phyloP scores from a whole-genome alignment of 2,888 invertebrate species.

The Willowsia nigromaculata region DNA sequence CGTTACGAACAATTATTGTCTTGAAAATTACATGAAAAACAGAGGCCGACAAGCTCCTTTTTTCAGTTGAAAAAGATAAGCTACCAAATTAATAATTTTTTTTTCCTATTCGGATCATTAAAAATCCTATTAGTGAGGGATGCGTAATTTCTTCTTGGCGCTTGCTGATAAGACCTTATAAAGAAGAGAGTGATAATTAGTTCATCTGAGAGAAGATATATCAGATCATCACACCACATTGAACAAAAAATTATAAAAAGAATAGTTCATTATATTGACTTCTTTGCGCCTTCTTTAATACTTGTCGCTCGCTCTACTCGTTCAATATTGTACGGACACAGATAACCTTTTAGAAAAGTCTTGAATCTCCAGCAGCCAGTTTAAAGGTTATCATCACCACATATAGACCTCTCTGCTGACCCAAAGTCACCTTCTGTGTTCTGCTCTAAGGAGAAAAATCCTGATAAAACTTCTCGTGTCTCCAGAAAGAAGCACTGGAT shows the following conservation, averaged over 20 bases:
- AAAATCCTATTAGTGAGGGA: not conserved
- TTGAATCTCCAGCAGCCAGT: not conserved
- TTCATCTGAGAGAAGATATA: not conserved
- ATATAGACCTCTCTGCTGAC: not conserved
- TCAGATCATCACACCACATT: too few relatives aligned
- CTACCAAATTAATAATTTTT: not conserved
- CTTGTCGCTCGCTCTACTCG: not conserved
- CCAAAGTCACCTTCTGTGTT: constrained; percentile 1
- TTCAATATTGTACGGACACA: constrained; percentile 2
- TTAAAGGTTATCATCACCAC: not conserved
- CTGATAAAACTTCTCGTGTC: constrained; percentile 30
- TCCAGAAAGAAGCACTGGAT: not conserved
- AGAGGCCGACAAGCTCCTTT: constrained; percentile 15
- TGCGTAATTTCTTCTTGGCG: not conserved
- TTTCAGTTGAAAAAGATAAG: not conserved
- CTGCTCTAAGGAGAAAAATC: constrained; percentile 39
- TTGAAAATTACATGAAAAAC: not conserved
- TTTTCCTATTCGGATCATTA: not conserved
- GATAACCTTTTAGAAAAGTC: constrained; percentile 44
- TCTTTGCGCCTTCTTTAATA: not conserved
- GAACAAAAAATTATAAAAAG: not conserved
- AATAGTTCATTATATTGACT: not conserved
- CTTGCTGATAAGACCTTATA: not conserved
- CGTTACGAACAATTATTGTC: not conserved
- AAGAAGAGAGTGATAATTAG: constrained; percentile 25